These are phyloP conservation scores for Sebastolobus alascanus DNA, from an alignment of 2,797 vertebrate species.

Conservation along the genomic window DNA sequence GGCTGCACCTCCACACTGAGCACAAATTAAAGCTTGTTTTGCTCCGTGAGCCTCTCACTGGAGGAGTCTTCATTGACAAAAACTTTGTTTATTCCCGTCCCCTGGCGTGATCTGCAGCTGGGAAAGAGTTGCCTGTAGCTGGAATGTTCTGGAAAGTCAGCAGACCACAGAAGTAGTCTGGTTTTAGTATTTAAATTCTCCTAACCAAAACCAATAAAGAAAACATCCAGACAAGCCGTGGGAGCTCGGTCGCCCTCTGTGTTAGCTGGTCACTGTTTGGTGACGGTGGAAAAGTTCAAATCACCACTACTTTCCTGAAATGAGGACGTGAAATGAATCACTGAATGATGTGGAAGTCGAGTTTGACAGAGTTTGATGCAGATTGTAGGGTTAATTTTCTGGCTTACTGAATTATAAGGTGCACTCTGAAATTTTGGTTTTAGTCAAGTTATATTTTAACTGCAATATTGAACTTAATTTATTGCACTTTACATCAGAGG, in stretches of 20 bases:
- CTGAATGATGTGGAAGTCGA: neutral
- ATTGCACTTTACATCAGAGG: constrained; percentile 1
- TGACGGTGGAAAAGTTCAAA: constrained; percentile 9
- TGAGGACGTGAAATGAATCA: neutral
- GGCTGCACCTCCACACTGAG: constrained; percentile 32
- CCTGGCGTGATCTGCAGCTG: constrained; percentile 45
- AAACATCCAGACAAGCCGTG: constrained; percentile 44
- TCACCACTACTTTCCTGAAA: constrained; percentile 9
- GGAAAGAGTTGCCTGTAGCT: constrained; percentile 49
- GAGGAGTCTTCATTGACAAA: constrained; percentile 44
- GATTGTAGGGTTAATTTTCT: constrained; percentile 9
- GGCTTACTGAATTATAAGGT: constrained; percentile 23
- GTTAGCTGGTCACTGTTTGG: constrained; percentile 21
- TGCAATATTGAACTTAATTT: constrained; percentile 11
- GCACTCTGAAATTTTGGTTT: constrained; percentile 41
- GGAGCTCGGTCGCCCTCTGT: constrained; percentile 40
- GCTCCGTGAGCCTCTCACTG: neutral
- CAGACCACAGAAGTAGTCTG: constrained; percentile 62
- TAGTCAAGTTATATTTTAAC: constrained; percentile 17
- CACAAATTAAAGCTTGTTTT: constrained; percentile 57
- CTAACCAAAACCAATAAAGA: constrained; percentile 61
- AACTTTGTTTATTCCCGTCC: constrained; percentile 35
- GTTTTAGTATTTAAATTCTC: constrained; percentile 62
- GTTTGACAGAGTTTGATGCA: constrained; percentile 1
- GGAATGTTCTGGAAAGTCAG: constrained; percentile 61